Conservation (phyloP, 2,797 vertebrate genomes). For the Anguilla megastoma region DNA sequence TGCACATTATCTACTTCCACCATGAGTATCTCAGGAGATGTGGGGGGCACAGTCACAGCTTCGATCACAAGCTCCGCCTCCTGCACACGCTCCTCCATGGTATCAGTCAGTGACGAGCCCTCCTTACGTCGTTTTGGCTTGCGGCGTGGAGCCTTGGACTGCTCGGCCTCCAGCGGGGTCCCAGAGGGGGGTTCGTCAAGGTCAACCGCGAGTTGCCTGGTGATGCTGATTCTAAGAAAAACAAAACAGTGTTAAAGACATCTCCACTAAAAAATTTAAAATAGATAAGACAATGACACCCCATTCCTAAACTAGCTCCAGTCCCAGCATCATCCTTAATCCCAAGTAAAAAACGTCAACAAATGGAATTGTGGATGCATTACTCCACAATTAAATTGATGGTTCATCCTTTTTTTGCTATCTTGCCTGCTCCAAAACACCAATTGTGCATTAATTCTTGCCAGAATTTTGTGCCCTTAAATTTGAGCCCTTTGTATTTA, state of each 20-base stretch:
- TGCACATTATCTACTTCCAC: conserved; percentile 92
- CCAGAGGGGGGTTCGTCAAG: conserved; percentile 65
- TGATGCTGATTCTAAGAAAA: conserved; percentile 82
- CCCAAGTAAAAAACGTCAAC: background rate
- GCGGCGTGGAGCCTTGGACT: conserved; percentile 66
- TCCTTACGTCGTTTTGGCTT: conserved; percentile 77
- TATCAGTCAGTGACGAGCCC: conserved; percentile 51
- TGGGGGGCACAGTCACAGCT: conserved; percentile 49
- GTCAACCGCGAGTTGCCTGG: conserved; percentile 81
- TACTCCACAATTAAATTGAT: background rate
- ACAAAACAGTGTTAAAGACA: conserved; percentile 19
- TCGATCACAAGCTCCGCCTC: conserved; percentile 67
- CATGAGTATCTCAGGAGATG: conserved; percentile 83
- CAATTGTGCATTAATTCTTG: background rate
- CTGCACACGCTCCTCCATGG: conserved; percentile 70
- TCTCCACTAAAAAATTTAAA: background rate
- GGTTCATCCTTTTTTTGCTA: background rate
- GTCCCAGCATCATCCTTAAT: background rate
- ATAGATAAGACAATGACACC: background rate
- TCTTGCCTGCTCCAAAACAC: background rate
- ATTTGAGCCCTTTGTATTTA: background rate
- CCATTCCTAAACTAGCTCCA: background rate
- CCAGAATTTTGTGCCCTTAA: background rate
- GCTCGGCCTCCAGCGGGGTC: conserved; percentile 59
- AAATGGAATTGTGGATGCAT: background rate